Base-by-base conservation (phyloP, 2,113 vertebrate genomes). In the Chionomys nivalis region DNA sequence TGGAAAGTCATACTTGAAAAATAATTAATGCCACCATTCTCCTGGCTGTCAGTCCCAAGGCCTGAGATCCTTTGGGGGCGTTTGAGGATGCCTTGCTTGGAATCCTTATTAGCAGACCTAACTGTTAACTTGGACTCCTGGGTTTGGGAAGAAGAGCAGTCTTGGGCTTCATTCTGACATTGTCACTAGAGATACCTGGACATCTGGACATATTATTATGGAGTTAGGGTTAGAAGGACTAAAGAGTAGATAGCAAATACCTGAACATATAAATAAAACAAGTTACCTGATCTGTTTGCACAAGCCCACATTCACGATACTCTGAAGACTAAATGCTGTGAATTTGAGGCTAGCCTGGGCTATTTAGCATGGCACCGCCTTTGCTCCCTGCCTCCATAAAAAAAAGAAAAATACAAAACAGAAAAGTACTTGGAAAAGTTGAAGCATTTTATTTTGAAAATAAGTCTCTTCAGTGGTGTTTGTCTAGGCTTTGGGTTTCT, bases 11-110 rank as follows among this genome's bases (percentile, higher is more conserved):
- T n/a, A 94, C 63, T 39, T 85, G 92, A 77, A 96, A 96, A 90
- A 88, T 70, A 95, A 94, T 92, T 92, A 86, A 94, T 92, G 81
- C 89, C 95, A 72, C 79, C 66, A 28, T 93, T 92, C 79, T 58
- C 19, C 81, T 0, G 0, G 16, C 72, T 78, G 68, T 95, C 93
- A 95, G 61, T 68, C 88, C 73, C 76, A 92, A 98, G 83, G 77
- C 47, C 78, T 90, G 76, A 72, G 52, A 87, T 93, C 72, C 61
- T 92, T 91, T 31, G 12, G 26, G 77, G 78, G 16, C 10, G 16
- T 75, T 47, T 70, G 24, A 36, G 58, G 68, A 63, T 72, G 61
- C 11, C n/a, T 83, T 49, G 21, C 26, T 90, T 61, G 88, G 31
- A 66, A 58, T 90, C 44, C 14, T 52, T 88, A 70, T 73, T 23